phyloP scores from a whole-genome alignment of 2,113 vertebrate genomes.

The Hiodon tergisus region DNA sequence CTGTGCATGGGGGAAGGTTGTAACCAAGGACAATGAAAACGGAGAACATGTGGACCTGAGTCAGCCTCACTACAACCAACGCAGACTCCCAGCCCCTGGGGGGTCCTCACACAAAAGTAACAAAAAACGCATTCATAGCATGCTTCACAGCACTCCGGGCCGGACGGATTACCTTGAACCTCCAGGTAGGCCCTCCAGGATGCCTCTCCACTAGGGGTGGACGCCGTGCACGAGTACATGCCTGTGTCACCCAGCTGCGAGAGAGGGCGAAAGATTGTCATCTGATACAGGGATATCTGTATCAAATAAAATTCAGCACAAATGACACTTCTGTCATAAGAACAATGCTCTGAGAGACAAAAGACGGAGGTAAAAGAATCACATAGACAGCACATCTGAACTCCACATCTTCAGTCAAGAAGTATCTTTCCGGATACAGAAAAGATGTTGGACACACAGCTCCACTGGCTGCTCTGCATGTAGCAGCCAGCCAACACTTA shows the following conservation, averaged over 20 bases:
- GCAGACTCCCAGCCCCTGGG: neutral
- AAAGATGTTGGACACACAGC: too few species aligned
- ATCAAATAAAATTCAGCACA: neutral
- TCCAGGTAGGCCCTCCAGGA: constrained; percentile 91
- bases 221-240: constrained; percentile 88
- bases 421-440: too few species aligned
- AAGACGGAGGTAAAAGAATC: too few species aligned
- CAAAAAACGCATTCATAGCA: constrained; percentile 21
- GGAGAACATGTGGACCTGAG: too few species aligned
- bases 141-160: too few species aligned
- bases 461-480: too few species aligned
- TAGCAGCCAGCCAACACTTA: too few species aligned
- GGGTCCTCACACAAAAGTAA: neutral
- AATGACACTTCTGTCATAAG: too few species aligned
- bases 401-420: too few species aligned
- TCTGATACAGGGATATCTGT: neutral
- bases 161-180: constrained; percentile 78
- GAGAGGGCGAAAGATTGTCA: constrained; percentile 8
- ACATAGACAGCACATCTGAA: too few species aligned
- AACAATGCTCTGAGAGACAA: neutral
- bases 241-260: constrained; percentile 87
- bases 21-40: too few species aligned
- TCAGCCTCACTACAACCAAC: too few species aligned
- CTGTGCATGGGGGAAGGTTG: constrained; percentile 51
- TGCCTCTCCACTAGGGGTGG: constrained; percentile 91